A percentile compares a stretch with the other conserved stretches of the same genome.
Evolutionary conservation across 2,113 vertebrate genomes (phyloP).

Genomic region (Capra hircus): DNA sequence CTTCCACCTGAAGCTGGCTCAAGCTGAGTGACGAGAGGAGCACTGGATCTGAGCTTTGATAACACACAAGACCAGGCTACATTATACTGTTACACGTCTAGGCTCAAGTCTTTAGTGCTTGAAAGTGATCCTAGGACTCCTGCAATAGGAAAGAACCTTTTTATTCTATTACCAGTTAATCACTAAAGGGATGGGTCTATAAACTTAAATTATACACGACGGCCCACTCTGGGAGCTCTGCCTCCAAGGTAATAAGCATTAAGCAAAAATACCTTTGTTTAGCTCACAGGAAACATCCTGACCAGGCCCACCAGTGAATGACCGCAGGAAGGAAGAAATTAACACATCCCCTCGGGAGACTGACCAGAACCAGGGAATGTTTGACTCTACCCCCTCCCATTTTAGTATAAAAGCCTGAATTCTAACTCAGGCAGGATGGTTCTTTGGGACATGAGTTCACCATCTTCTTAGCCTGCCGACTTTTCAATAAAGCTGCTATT

Average conservation of each 20-base stretch:
- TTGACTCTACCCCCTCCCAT: not conserved
- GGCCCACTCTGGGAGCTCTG: not conserved
- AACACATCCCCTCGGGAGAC: not conserved
- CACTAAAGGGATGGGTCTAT: not conserved
- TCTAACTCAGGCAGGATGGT: not conserved
- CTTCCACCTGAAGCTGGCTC: not conserved
- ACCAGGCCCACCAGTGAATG: not conserved
- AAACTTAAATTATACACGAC: not conserved
- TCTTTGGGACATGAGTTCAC: not conserved
- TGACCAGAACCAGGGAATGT: not conserved
- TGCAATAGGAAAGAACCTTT: not conserved
- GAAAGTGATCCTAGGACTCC: accelerated
- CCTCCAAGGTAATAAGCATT: not conserved
- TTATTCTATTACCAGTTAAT: not conserved
- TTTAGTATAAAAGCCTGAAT: not conserved
- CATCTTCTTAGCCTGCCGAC: not conserved
- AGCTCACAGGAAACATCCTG: not conserved
- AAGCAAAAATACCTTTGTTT: not conserved
- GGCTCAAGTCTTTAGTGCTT: not conserved
- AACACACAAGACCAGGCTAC: not conserved
- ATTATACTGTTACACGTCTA: not conserved
- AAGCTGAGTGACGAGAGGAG: not conserved
- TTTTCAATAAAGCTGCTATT: not conserved
- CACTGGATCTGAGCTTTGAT: not conserved
- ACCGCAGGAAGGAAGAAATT: not conserved